These are phyloP conservation scores for Dasyurus viverrinus DNA, from an alignment of 2,113 vertebrate species.

Conservation along the genomic window DNA sequence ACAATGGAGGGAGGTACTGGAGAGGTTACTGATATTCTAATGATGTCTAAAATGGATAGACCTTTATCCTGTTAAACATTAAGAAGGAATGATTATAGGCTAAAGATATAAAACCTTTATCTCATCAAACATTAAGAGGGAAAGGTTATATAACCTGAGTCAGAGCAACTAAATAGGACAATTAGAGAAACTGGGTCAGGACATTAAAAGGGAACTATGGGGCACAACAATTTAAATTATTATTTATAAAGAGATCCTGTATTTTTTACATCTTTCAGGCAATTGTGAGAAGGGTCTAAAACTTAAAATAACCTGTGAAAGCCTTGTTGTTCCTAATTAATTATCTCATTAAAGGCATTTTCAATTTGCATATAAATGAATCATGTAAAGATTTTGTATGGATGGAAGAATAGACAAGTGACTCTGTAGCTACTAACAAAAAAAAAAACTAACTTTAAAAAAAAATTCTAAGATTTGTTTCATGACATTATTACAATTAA, in stretches of 20 bases:
- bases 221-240: no score
- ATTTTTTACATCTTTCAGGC: background rate
- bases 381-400: background rate
- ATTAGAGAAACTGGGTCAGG: no score
- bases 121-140: no score
- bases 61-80: no score
- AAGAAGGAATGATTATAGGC: no score
- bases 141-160: no score
- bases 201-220: no score
- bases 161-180: no score
- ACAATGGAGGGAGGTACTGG: no score
- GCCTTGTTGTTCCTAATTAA: background rate
- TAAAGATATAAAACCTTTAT: no score
- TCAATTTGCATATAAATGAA: background rate
- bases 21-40: no score
- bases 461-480: background rate
- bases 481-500: background rate
- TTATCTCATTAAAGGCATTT: background rate
- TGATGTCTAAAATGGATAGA: no score
- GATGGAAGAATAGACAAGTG: background rate
- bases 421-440: background rate
- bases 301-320: background rate
- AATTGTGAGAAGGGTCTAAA: background rate
- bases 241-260: background rate
- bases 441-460: background rate